Evolutionary conservation across 2,113 vertebrate species (phyloP).

Genomic region (Oryzias melastigma): DNA sequence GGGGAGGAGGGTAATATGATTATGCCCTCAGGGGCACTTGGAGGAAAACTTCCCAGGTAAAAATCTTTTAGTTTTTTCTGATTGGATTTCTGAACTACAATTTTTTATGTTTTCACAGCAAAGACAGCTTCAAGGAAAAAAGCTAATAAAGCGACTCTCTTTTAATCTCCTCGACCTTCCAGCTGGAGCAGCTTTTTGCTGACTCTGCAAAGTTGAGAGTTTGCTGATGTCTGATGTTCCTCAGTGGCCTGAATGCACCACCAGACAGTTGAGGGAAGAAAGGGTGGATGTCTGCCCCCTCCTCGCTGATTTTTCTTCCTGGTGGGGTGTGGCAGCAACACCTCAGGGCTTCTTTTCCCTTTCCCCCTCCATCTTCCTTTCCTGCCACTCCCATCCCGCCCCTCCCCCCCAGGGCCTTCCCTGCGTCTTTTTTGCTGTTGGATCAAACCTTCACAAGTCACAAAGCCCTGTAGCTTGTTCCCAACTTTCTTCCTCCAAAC

Average conservation of each 20-base stretch:
- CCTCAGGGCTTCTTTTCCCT: constrained; percentile 51
- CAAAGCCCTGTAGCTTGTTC: constrained; percentile 23
- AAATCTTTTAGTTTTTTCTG: not conserved
- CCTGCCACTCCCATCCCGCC: constrained; percentile 6
- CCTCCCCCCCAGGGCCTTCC: constrained; percentile 1
- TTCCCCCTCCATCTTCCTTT: constrained; percentile 36
- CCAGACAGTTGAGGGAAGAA: constrained; percentile 25
- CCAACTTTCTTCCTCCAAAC: constrained; percentile 22
- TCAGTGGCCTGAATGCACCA: constrained; percentile 46
- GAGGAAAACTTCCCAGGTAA: constrained; percentile 7
- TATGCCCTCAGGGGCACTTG: constrained; percentile 15
- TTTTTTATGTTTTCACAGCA: not conserved
- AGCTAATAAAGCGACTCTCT: not conserved
- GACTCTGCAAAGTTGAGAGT: constrained; percentile 22
- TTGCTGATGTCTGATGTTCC: constrained; percentile 23
- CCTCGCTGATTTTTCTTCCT: constrained; percentile 32
- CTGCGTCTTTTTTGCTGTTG: constrained; percentile 27
- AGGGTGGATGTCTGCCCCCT: constrained; percentile 26
- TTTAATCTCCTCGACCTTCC: not conserved
- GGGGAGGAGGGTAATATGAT: not conserved
- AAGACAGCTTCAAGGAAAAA: not conserved
- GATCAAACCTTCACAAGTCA: constrained; percentile 39
- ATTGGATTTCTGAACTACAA: constrained; percentile 3
- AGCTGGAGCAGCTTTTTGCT: not conserved
- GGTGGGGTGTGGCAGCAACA: constrained; percentile 55